Percentiles rank a stretch among this genome's conserved stretches.
phyloP scores from a whole-genome alignment of 2,888 invertebrate genomes.

The Thalpophila matura region DNA sequence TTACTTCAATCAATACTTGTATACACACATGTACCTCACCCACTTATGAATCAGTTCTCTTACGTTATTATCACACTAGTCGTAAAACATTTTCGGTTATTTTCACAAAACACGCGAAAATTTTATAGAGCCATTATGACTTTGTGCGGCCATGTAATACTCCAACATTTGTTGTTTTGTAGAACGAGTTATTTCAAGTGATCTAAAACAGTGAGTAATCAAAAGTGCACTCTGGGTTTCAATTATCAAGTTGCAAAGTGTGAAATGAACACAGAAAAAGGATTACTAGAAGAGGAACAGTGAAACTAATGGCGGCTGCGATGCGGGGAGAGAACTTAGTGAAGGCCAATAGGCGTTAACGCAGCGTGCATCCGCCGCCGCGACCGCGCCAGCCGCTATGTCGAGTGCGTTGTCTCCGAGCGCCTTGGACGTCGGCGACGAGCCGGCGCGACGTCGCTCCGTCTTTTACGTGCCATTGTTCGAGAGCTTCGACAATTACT shows the following conservation, averaged over 20 bases:
- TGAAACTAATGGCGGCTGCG: conserved; percentile 81
- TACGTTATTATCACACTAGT: conserved; percentile 51
- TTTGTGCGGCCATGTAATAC: conserved; percentile 63
- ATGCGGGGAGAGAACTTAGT: conserved; percentile 77
- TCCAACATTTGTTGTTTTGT: conserved; percentile 68
- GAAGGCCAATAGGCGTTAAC: conserved; percentile 78
- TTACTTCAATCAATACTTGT: conserved; percentile 78
- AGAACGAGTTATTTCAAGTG: conserved; percentile 49
- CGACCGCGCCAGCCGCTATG: conserved; percentile 74
- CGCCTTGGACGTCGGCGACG: conserved; percentile 83
- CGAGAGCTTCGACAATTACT: conserved; percentile 91
- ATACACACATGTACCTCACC: conserved; percentile 63
- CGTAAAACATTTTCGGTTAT: conserved; percentile 34
- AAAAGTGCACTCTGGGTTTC: conserved; percentile 63
- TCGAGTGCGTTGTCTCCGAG: conserved; percentile 81
- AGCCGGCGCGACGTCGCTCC: conserved; percentile 92
- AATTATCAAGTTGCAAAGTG: conserved; percentile 74
- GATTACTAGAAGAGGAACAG: conserved; percentile 75
- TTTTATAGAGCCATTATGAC: conserved; percentile 21
- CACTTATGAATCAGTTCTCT: conserved; percentile 58
- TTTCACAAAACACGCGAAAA: conserved; percentile 33
- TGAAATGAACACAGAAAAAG: conserved; percentile 76
- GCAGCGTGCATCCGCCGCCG: conserved; percentile 81
- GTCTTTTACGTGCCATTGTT: conserved; percentile 94
- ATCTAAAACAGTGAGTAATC: conserved; percentile 57